Conservation (phyloP, 1,140 invertebrate species). For the Brachystomella parvula region DNA sequence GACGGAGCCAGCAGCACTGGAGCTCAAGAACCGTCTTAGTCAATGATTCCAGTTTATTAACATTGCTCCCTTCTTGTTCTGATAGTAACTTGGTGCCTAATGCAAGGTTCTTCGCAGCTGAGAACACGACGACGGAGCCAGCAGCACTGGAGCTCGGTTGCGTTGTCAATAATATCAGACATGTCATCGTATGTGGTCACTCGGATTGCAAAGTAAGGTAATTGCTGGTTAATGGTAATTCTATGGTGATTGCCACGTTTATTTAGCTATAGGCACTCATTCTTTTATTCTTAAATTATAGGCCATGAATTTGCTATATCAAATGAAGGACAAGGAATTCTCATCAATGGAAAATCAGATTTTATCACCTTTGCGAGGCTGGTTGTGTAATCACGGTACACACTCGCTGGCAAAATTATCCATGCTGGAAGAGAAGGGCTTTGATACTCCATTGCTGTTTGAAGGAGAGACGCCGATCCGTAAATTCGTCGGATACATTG, state of each 20-base stretch:
- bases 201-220: slow-evolving; percentile 79
- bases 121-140: slow-evolving; percentile 83
- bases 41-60: not conserved
- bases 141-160: slow-evolving; percentile 89
- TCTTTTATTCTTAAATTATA: slow-evolving; percentile 39
- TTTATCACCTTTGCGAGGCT: slow-evolving; percentile 78
- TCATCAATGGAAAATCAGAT: slow-evolving; percentile 66
- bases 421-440: slow-evolving; percentile 59
- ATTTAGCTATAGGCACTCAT: not conserved
- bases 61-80: not conserved
- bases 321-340: slow-evolving; percentile 66
- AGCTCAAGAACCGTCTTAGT: slow-evolving; percentile 56
- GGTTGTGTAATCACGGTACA: slow-evolving; percentile 79
- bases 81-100: slow-evolving; percentile 70
- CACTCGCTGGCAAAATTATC: slow-evolving; percentile 75
- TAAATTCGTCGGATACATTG: slow-evolving; percentile 87
- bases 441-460: slow-evolving; percentile 68
- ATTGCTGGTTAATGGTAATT: not conserved
- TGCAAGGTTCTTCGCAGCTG: slow-evolving; percentile 75
- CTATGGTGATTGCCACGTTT: not conserved
- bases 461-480: slow-evolving; percentile 74
- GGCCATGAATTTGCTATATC: slow-evolving; percentile 87
- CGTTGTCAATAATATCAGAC: slow-evolving; percentile 81
- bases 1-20: slow-evolving; percentile 88
- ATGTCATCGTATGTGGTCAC: slow-evolving; percentile 92